Evolutionary conservation across 2,113 vertebrate species (phyloP).

Genomic region (Phasianus colchicus): DNA sequence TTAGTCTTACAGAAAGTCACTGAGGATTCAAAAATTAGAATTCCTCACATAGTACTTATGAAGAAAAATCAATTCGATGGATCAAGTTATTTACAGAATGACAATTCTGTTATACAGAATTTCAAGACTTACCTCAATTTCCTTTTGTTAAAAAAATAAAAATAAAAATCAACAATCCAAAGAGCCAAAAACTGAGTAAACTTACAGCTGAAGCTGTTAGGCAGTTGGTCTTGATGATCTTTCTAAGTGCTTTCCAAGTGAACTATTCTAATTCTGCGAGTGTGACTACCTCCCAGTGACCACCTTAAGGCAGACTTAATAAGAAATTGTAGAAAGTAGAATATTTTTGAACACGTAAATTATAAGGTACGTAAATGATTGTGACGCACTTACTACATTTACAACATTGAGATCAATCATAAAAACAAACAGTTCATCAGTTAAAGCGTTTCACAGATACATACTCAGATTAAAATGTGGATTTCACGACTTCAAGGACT

Average conservation of each 20-base stretch:
- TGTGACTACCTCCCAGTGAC: neutral
- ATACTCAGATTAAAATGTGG: neutral
- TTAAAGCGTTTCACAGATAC: neutral
- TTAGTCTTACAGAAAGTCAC: neutral
- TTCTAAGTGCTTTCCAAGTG: neutral
- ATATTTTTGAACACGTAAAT: neutral
- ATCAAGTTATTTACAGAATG: neutral
- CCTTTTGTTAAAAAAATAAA: neutral
- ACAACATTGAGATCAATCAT: neutral
- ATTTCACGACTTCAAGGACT: neutral
- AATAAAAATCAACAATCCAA: neutral
- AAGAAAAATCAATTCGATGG: neutral
- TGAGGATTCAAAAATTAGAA: neutral
- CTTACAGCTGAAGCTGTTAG: neutral
- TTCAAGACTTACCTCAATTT: neutral
- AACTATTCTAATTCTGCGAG: neutral
- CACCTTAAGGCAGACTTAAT: neutral
- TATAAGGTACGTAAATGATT: rapidly evolving
- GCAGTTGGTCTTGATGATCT: neutral
- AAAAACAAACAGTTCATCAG: neutral
- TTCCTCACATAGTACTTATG: rapidly evolving
- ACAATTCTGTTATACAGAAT: neutral
- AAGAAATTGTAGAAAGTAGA: neutral
- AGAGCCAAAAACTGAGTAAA: neutral
- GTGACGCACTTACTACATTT: neutral